Conservation (phyloP, 1,140 invertebrate species). For the Condylostylus longicornis region DNA sequence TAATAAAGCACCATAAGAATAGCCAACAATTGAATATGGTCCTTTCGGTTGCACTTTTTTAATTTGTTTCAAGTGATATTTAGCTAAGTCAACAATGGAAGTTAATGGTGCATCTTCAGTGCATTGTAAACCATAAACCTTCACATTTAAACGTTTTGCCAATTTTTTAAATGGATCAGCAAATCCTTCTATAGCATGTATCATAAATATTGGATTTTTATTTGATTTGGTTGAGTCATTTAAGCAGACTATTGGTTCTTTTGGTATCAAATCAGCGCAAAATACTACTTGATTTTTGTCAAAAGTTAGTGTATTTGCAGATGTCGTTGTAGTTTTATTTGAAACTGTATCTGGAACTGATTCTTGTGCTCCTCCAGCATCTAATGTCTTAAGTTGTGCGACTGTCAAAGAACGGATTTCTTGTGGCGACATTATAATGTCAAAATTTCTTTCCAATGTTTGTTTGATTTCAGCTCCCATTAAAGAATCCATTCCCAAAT, state of each 20-base stretch:
- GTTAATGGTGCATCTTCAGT: conserved; percentile 55
- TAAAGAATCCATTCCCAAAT: conserved; percentile 92
- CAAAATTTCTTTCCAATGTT: conserved; percentile 81
- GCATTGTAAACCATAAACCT: conserved; percentile 84
- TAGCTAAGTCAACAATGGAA: conserved; percentile 58
- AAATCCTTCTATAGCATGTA: conserved; percentile 88
- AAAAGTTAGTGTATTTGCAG: conserved; percentile 13
- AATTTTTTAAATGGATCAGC: conserved; percentile 51
- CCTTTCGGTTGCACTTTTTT: conserved; percentile 60
- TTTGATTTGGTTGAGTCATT: conserved; percentile 33
- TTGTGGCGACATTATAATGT: conserved; percentile 71
- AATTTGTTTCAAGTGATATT: conserved; percentile 65
- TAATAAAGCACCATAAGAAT: conserved; percentile 85
- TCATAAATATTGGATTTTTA: conserved; percentile 48
- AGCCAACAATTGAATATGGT: conserved; percentile 77
- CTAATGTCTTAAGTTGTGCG: conserved; percentile 51
- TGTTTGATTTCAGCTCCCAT: conserved; percentile 99
- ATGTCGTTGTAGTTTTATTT: conserved; percentile 11
- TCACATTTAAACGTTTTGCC: conserved; percentile 49
- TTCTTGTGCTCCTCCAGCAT: conserved; percentile 27
- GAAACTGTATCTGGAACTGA: conserved; percentile 12
- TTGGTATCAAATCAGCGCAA: conserved; percentile 44
- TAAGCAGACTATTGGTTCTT: conserved; percentile 44
- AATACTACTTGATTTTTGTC: conserved; percentile 37
- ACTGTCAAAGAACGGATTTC: conserved; percentile 77